phyloP scores from a whole-genome alignment of 2,888 invertebrate species.

The Idaea straminata region DNA sequence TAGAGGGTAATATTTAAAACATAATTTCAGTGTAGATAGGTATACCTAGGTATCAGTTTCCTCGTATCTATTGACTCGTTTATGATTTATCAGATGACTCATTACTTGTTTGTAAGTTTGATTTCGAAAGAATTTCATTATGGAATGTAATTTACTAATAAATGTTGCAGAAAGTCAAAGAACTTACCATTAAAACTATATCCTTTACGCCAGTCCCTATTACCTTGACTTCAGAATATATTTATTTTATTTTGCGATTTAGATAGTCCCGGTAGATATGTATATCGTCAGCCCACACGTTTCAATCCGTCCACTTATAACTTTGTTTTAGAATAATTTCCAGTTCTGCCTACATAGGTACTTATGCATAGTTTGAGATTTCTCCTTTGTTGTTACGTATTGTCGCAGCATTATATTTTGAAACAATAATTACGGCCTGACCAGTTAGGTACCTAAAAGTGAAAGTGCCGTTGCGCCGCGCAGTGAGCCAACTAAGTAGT shows the following conservation, averaged over 20 bases:
- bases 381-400: neutral
- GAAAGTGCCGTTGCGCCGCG: constrained; percentile 30
- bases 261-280: constrained; percentile 29
- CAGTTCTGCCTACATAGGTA: neutral
- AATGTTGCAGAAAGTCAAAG: constrained; percentile 6
- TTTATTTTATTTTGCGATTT: neutral
- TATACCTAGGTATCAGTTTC: constrained; percentile 8
- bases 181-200: constrained; percentile 27
- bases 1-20: constrained; percentile 2
- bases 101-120: neutral
- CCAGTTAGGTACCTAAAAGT: constrained; percentile 42
- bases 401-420: constrained; percentile 18
- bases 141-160: constrained; percentile 6
- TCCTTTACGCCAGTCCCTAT: constrained; percentile 25
- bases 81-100: neutral
- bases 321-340: neutral
- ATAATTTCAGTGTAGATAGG: neutral
- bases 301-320: neutral
- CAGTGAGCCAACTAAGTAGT: constrained; percentile 17
- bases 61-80: neutral
- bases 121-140: neutral
- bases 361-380: neutral
- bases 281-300: constrained; percentile 40
- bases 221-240: constrained; percentile 1
- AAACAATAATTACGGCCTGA: constrained; percentile 30